Conservation (phyloP, 2,888 invertebrate species). For the Ethmia dodecea region DNA sequence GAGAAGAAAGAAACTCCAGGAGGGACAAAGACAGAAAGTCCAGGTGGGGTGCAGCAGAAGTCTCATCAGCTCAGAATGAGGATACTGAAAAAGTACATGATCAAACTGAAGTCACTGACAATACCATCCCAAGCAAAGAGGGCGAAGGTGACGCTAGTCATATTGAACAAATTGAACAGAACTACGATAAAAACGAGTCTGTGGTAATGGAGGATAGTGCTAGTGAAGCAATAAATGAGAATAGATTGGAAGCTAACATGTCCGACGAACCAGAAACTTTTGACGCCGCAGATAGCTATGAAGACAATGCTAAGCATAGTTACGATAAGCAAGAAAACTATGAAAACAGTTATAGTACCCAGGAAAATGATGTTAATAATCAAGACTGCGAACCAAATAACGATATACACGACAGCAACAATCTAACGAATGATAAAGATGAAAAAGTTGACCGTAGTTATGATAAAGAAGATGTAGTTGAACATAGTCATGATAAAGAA, state of each 20-base stretch:
- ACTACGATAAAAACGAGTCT: not conserved
- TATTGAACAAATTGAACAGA: constrained; percentile 18
- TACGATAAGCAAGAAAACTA: not conserved
- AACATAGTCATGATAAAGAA: not conserved
- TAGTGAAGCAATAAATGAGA: not conserved
- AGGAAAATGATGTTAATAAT: constrained; percentile 1
- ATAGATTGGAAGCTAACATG: not conserved
- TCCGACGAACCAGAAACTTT: not conserved
- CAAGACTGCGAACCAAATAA: no score
- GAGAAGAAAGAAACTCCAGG: constrained; percentile 31
- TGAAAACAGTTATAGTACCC: not conserved
- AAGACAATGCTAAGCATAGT: not conserved
- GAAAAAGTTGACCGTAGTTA: not conserved
- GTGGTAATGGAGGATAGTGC: not conserved
- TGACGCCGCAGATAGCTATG: not conserved
- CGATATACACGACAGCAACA: no score
- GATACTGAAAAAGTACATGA: constrained; percentile 12
- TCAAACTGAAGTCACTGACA: constrained; percentile 2
- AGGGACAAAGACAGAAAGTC: constrained; percentile 63
- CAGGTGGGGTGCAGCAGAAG: constrained; percentile 63
- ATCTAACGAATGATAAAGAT: not conserved
- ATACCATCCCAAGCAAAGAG: not conserved
- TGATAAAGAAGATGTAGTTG: not conserved
- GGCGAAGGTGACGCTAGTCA: constrained; percentile 20
- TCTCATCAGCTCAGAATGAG: constrained; percentile 17